Conservation (phyloP, 30 jellyfish, hydroid and myxozoan species). For the Haliclystus octoradiatus region DNA sequence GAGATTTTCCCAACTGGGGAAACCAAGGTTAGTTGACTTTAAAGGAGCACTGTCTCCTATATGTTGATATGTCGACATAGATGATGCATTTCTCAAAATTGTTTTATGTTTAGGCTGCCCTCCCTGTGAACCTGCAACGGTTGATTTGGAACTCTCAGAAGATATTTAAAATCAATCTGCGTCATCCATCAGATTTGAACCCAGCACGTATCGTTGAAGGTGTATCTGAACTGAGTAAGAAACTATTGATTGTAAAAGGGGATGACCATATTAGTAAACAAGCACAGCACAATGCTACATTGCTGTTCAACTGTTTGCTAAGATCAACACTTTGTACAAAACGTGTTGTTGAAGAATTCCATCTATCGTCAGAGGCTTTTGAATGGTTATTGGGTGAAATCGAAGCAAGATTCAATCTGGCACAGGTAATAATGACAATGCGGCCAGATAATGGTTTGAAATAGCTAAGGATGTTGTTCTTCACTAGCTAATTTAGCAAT, state of each 20-base stretch:
- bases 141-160: slow-evolving; percentile 95
- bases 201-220: slow-evolving; percentile 69
- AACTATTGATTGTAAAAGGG: slow-evolving; percentile 75
- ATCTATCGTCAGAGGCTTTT: slow-evolving; percentile 77
- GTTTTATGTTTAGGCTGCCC: slow-evolving; percentile 30
- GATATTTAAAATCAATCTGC: slow-evolving; percentile 62
- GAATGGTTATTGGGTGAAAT: slow-evolving; percentile 96
- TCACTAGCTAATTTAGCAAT: too few relatives aligned
- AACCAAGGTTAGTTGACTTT: slow-evolving; percentile 46
- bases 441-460: background rate
- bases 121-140: slow-evolving; percentile 82
- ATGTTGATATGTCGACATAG: too few relatives aligned
- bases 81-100: too few relatives aligned
- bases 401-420: slow-evolving; percentile 93
- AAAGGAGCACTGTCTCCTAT: too few relatives aligned
- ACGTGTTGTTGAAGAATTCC: slow-evolving; percentile 66
- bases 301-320: slow-evolving; percentile 64
- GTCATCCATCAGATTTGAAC: slow-evolving; percentile 72
- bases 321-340: slow-evolving; percentile 79
- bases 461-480: too few relatives aligned
- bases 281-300: slow-evolving; percentile 92
- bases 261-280: slow-evolving; percentile 87
- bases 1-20: slow-evolving; percentile 96
- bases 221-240: slow-evolving; percentile 46
- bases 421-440: slow-evolving; percentile 53